Evolutionary conservation across 2,113 vertebrate species (phyloP).

Genomic region (Illadopsis cleaveri): DNA sequence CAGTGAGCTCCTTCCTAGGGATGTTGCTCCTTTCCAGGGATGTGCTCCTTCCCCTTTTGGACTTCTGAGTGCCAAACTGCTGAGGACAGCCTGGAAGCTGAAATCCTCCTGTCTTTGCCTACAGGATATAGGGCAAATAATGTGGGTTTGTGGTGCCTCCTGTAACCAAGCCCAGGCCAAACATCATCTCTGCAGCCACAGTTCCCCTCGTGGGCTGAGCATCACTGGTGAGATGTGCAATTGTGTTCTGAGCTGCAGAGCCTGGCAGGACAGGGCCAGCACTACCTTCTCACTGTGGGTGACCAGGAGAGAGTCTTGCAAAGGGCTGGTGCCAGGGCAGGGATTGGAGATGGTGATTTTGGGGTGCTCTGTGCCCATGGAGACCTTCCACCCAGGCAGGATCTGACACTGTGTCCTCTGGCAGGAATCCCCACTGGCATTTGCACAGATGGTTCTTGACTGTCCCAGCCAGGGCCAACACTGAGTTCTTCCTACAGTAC

Average conservation of each 20-base stretch:
- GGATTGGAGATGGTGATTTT: background rate
- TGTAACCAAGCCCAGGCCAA: background rate
- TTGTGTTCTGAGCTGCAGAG: background rate
- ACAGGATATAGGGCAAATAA: background rate
- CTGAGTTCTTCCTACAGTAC: background rate
- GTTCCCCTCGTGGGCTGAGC: background rate
- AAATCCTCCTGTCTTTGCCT: background rate
- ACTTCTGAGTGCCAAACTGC: background rate
- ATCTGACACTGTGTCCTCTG: background rate
- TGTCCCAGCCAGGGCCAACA: background rate
- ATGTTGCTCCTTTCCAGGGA: background rate
- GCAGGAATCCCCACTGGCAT: background rate
- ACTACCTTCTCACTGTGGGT: background rate
- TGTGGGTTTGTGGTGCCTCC: background rate
- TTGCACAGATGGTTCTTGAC: background rate
- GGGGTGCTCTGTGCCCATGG: background rate
- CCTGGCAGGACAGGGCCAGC: background rate
- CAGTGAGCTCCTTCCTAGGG: background rate
- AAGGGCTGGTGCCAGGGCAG: background rate
- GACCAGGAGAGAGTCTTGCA: background rate
- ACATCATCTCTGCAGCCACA: background rate
- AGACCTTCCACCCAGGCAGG: accelerated
- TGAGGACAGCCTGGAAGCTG: background rate
- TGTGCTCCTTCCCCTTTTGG: background rate
- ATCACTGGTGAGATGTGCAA: accelerated